Percentiles rank a stretch among this genome's conserved stretches.
Conservation (phyloP, 53 echinoderm and acorn worm genomes). For the Stichopus horrens region DNA sequence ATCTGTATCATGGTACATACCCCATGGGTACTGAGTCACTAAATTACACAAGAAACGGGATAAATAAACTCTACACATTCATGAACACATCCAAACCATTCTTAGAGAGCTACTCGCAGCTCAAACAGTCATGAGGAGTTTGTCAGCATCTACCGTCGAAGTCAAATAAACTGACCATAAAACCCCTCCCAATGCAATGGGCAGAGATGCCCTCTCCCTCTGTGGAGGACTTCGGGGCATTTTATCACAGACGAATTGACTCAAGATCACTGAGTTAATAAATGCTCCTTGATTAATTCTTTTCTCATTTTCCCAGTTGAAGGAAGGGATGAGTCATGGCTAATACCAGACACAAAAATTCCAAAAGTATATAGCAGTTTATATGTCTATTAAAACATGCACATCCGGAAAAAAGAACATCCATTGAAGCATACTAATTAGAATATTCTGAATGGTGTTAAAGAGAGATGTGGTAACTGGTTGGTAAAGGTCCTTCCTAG, state of each 20-base stretch:
- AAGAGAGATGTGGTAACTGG: no score
- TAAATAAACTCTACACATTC: not conserved
- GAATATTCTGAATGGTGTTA: no score
- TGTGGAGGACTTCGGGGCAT: not conserved
- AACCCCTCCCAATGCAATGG: not conserved
- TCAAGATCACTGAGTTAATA: not conserved
- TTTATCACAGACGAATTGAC: not conserved
- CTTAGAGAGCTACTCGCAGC: not conserved
- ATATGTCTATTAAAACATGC: no score
- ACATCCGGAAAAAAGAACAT: no score
- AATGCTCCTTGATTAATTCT: not conserved
- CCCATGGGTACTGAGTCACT: slow-evolving; percentile 1
- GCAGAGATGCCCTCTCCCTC: not conserved
- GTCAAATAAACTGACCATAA: not conserved
- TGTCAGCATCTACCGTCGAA: not conserved
- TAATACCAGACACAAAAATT: no score
- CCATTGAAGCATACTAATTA: no score
- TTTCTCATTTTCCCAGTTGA: not conserved
- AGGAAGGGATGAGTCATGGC: no score
- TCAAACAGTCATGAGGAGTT: not conserved
- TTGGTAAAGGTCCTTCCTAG: no score
- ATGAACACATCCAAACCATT: not conserved
- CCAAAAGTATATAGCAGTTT: no score
- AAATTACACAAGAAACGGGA: not conserved
- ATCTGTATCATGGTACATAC: not conserved